These are phyloP conservation scores for Zaprionus inermis DNA, from an alignment of 1,140 invertebrate species.

Conservation along the genomic window DNA sequence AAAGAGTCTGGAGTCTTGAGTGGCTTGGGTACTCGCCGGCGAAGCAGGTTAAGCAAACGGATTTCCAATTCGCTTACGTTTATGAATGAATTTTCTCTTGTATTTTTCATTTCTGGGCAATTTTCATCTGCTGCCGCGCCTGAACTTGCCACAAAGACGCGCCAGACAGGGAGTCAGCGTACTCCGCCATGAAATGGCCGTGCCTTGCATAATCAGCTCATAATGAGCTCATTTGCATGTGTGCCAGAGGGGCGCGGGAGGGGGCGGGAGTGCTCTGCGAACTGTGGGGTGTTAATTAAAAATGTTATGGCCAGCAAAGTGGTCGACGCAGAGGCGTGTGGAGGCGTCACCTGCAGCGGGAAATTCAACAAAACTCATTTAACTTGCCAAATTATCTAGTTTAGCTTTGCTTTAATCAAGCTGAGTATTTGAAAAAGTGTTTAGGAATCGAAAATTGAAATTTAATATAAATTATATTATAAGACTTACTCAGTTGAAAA, in stretches of 20 bases:
- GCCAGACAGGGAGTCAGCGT: constrained; percentile 18
- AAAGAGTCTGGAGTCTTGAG: constrained; percentile 20
- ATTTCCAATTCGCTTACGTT: constrained; percentile 77
- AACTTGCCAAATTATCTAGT: background rate
- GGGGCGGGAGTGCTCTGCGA: background rate
- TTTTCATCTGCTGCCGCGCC: constrained; percentile 43
- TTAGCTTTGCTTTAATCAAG: background rate
- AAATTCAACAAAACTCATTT: constrained; percentile 15
- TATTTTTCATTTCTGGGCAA: constrained; percentile 26
- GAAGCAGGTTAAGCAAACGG: constrained; percentile 72
- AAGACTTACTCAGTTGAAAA: too few species aligned
- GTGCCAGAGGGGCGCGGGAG: background rate
- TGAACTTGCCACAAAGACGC: constrained; percentile 48
- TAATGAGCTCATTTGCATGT: constrained; percentile 78
- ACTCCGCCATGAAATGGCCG: constrained; percentile 25
- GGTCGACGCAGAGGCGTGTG: background rate
- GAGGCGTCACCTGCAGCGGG: constrained; percentile 21
- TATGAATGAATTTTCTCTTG: constrained; percentile 74
- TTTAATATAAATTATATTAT: background rate
- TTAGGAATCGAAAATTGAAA: background rate
- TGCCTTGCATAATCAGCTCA: constrained; percentile 71
- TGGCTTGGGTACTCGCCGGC: background rate
- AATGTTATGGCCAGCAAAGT: constrained; percentile 30
- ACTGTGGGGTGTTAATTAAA: constrained; percentile 41
- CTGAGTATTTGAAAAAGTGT: background rate